Evolutionary conservation across 2,888 invertebrate species (phyloP), one percentile per base, ranked within the genome.

Genomic region (Punctoribates punctum): DNA sequence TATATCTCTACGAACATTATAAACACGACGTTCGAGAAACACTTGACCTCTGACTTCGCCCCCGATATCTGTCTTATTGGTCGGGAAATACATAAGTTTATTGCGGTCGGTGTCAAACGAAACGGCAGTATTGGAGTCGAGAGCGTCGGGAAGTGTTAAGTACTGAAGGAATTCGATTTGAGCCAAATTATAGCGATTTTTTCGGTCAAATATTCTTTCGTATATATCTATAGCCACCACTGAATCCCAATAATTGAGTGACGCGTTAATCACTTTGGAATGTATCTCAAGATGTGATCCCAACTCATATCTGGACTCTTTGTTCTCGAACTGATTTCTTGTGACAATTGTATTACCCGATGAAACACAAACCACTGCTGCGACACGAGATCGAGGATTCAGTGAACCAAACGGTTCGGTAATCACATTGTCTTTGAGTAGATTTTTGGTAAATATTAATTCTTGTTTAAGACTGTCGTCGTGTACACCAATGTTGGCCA

Each of bases 211-310:
- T 46, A 87, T 83, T 60, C 84, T 81, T 72, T 83, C 82, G 81
- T 85, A 84, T 65, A 83, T 80, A 57, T 78, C 78, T 11, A 75
- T 73, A n/a, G 79, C 84, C 77, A 27, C 13, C 25, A 54, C 80
- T 15, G 82, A 80, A 5, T 96, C 95, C 81, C 98, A 88, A 92
- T 95, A 98, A 83, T 99, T 99, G 83, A 88, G 92, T 0, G 94
- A 91, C 80, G 95, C 96, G 83, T 96, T 93, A n/a, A 99, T 90
- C 23, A 89, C 86, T 85, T 93, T 91, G 82, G 96, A 95, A 83
- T 96, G 97, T 83, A 97, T 96, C 82, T 91, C 90, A 23, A 97
- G 87, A 82, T 98, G 97, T 0, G 96, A 96, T 0, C 96, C 96
- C 70, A 99, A 90, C 86, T 99, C 98, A 83, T 95, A 96, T 75